phyloP scores from a whole-genome alignment of 2,797 vertebrate species.

The Macrochelys suwanniensis region DNA sequence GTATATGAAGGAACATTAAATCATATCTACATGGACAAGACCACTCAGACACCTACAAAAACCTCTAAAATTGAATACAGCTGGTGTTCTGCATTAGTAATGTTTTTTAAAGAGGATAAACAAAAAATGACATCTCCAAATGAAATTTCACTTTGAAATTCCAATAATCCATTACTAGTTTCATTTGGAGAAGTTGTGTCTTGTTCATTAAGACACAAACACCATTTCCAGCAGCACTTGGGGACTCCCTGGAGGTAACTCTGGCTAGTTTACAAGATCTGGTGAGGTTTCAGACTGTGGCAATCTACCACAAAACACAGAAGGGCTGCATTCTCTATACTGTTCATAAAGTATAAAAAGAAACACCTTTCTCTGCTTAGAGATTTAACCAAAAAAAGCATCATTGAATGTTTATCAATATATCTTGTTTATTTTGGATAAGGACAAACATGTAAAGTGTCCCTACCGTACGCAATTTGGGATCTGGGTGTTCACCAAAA shows the following conservation, averaged over 20 bases:
- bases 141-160: background rate
- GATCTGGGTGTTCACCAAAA: background rate
- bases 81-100: background rate
- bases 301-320: background rate
- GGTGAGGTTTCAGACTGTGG: background rate
- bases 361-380: background rate
- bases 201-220: background rate
- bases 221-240: background rate
- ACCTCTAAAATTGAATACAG: background rate
- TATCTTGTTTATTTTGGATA: background rate
- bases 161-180: background rate
- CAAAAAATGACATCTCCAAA: background rate
- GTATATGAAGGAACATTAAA: background rate
- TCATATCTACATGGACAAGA: background rate
- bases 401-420: background rate
- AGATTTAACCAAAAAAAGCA: background rate
- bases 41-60: background rate
- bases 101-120: rapidly evolving
- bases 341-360: background rate
- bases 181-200: background rate
- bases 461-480: background rate
- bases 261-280: background rate
- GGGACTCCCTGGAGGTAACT: background rate
- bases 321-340: background rate
- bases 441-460: background rate